A percentile compares a stretch with the other conserved stretches of the same genome.
Evolutionary conservation across 2,888 invertebrate genomes (phyloP).

Genomic region (Drosophila kambysellisi): DNA sequence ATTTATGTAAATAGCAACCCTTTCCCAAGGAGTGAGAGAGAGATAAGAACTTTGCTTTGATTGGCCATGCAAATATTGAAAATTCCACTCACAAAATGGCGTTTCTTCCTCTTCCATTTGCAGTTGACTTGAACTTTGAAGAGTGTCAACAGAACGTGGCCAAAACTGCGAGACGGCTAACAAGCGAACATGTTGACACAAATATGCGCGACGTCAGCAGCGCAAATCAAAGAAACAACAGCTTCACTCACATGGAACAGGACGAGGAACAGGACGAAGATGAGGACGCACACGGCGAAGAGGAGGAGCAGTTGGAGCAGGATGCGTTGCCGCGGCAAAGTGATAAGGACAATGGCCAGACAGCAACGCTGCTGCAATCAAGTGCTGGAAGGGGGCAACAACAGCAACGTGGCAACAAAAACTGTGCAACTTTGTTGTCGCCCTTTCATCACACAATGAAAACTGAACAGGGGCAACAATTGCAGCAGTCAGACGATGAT

Average conservation of each 20-base stretch:
- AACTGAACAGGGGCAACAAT: conserved; percentile 26
- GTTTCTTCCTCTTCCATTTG: conserved; percentile 15
- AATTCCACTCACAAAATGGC: conserved; percentile 45
- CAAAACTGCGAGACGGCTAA: conserved; percentile 44
- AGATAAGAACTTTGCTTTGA: conserved; percentile 46
- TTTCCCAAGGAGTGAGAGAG: conserved; percentile 42
- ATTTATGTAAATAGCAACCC: conserved; percentile 79
- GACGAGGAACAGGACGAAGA: conserved; percentile 33
- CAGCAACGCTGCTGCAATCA: conserved; percentile 51
- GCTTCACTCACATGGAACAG: conserved; percentile 27
- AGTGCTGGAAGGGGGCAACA: conserved; percentile 6
- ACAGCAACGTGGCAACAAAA: conserved; percentile 22
- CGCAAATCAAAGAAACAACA: conserved; percentile 59
- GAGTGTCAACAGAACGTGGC: conserved; percentile 40
- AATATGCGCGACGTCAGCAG: conserved; percentile 78
- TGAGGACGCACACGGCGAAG: conserved; percentile 22
- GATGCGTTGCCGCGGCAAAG: conserved; percentile 15
- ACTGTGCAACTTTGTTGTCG: conserved; percentile 29
- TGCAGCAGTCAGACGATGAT: not conserved
- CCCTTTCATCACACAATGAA: conserved; percentile 55
- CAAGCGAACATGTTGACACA: conserved; percentile 73
- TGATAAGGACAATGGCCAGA: conserved; percentile 46
- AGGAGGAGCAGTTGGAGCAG: conserved; percentile 10
- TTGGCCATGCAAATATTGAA: conserved; percentile 57
- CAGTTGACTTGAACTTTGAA: conserved; percentile 65